These are phyloP conservation scores for Bombus turneri DNA, from an alignment of 1,140 invertebrate genomes.

Conservation along the genomic window DNA sequence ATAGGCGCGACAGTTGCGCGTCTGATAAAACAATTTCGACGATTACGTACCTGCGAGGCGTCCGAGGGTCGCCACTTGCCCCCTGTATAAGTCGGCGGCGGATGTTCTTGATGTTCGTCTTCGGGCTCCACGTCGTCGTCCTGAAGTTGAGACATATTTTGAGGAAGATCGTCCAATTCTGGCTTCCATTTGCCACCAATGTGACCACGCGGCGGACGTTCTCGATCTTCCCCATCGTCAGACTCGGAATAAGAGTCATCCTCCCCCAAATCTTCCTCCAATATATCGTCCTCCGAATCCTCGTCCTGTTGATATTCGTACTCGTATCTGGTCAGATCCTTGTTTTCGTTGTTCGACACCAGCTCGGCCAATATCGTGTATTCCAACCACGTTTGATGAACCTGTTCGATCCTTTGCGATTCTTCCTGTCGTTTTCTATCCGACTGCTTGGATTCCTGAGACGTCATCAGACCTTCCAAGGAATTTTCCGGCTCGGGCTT, in stretches of 20 bases:
- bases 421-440: slow-evolving; percentile 73
- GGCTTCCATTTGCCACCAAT: slow-evolving; percentile 88
- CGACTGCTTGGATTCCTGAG: slow-evolving; percentile 51
- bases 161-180: slow-evolving; percentile 72
- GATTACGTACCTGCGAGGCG: slow-evolving; percentile 42
- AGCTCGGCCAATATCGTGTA: slow-evolving; percentile 77
- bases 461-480: slow-evolving; percentile 61
- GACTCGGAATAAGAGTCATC: slow-evolving; percentile 79
- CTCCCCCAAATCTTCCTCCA: slow-evolving; percentile 72
- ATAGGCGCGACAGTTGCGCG: neutral
- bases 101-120: slow-evolving; percentile 80
- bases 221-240: slow-evolving; percentile 74
- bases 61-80: slow-evolving; percentile 87
- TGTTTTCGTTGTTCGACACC: slow-evolving; percentile 69
- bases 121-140: slow-evolving; percentile 71
- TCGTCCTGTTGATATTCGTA: slow-evolving; percentile 79
- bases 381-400: slow-evolving; percentile 74
- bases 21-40: slow-evolving; percentile 16
- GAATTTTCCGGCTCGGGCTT: slow-evolving; percentile 64
- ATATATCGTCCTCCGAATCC: slow-evolving; percentile 83
- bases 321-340: slow-evolving; percentile 72
- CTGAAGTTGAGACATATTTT: slow-evolving; percentile 71
- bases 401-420: slow-evolving; percentile 63
- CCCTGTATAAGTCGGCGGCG: slow-evolving; percentile 86
- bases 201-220: slow-evolving; percentile 79